Base-by-base conservation (phyloP, 2,797 vertebrate species). In the Neopelma chrysocephalum region DNA sequence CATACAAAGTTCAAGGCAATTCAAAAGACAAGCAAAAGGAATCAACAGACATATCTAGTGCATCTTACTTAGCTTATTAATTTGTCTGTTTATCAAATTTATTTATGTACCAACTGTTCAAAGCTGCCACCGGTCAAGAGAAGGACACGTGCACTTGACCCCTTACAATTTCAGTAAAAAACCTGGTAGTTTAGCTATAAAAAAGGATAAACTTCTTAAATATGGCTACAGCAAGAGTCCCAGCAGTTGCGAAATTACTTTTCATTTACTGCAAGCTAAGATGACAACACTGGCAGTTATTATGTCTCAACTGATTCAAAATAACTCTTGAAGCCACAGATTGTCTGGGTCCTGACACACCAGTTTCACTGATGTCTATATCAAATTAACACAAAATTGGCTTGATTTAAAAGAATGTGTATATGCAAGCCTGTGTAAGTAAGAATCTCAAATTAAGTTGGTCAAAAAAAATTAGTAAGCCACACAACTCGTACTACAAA, bases 251-350 rank as follows among this genome's bases (percentile, higher is more conserved):
- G 56, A 62, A 78, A 82, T 4, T 36, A 47, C 14, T 70, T 23
- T 75, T 70, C n/a, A 32, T 78, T 73, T 70, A 78, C 5, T 43
- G 32, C 38, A 88, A 90, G 66, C 66, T 53, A 84, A 82, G 57
- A 82, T 57, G 76, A 75, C 83, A 90, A 79, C 5, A 12, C 34
- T 76, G 66, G 69, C 61, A 78, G 43, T 51, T 50, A 81, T 31
- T 69, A 34, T 15, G 40, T 82, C 73, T 81, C 88, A 91, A 40
- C 3, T 20, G 62, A 86, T 54, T 36, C 16, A 87, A 89, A 95
- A 56, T 60, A 90, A 76, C 50, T 90, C 83, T 7, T 27, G 40
- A 82, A 90, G 66, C 16, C 50, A 81, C 23, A 36, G 19, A 79
- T 12, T 75, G 54, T 16, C 26, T 75, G 47, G 20, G 73, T 42